These are phyloP conservation scores for Australoheros facetus DNA, from an alignment of 2,797 vertebrate species.

Conservation along the genomic window DNA sequence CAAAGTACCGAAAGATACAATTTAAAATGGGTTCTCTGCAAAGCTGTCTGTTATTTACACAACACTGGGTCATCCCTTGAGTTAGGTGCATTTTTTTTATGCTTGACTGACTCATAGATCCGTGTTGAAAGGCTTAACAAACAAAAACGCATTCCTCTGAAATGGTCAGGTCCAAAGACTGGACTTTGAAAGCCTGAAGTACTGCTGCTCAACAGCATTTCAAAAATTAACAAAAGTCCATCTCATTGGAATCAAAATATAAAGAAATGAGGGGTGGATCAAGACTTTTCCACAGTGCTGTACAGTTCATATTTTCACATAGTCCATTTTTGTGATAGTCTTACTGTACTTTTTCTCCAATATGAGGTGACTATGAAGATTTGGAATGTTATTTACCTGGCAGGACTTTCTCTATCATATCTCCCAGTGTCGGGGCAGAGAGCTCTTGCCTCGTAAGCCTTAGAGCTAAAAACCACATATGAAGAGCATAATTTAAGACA, in stretches of 20 bases:
- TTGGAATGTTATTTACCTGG: constrained; percentile 88
- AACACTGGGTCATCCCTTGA: neutral
- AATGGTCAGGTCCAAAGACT: neutral
- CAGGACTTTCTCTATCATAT: constrained; percentile 93
- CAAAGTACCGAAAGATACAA: neutral
- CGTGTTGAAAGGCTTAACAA: neutral
- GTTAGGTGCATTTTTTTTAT: neutral
- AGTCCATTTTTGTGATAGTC: neutral
- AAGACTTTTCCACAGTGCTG: neutral
- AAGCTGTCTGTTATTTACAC: neutral
- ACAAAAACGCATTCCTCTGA: neutral
- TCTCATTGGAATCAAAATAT: neutral
- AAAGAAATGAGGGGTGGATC: neutral
- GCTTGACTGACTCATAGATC: neutral
- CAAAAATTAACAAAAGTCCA: neutral
- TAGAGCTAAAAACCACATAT: constrained; percentile 89
- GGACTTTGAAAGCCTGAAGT: neutral
- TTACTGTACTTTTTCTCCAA: constrained; percentile 16
- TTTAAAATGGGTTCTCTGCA: neutral
- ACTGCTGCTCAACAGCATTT: neutral
- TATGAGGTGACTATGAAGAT: constrained; percentile 46
- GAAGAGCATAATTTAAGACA: constrained; percentile 77
- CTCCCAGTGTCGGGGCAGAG: constrained; percentile 96
- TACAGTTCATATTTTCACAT: neutral
- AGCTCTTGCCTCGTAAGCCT: constrained; percentile 97